Conservation (phyloP, 2,888 invertebrate genomes). For the Cetonia aurata region DNA sequence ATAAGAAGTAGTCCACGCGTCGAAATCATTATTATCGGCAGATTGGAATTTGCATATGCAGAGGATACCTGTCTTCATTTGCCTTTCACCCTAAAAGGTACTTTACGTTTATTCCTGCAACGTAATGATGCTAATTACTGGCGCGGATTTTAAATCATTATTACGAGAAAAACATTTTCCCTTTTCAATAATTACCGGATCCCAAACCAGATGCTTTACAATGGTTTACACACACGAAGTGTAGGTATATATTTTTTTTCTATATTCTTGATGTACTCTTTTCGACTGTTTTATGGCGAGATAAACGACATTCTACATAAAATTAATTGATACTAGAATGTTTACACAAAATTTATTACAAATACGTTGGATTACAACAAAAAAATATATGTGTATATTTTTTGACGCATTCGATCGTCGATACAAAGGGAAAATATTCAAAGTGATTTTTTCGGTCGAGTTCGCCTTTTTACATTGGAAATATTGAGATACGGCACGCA, state of each 20-base stretch:
- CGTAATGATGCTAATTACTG: slow-evolving; percentile 50
- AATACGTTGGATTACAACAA: background rate
- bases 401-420: background rate
- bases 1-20: slow-evolving; percentile 70
- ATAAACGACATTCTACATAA: too few relatives aligned
- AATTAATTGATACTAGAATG: too few relatives aligned
- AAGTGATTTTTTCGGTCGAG: slow-evolving; percentile 22
- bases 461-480: slow-evolving; percentile 20
- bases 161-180: slow-evolving; percentile 14
- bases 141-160: slow-evolving; percentile 34
- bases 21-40: slow-evolving; percentile 66
- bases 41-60: slow-evolving; percentile 64
- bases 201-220: too few relatives aligned
- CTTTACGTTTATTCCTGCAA: slow-evolving; percentile 54
- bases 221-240: too few relatives aligned
- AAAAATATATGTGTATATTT: background rate
- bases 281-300: too few relatives aligned
- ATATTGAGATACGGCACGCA: slow-evolving; percentile 42
- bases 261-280: too few relatives aligned
- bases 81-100: slow-evolving; percentile 59
- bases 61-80: slow-evolving; percentile 65
- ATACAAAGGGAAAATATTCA: slow-evolving; percentile 20
- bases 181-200: background rate
- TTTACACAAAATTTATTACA: background rate
- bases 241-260: too few relatives aligned